Evolutionary conservation across 2,888 invertebrate genomes (phyloP), one percentile per base, ranked within the genome.

Genomic region (Chydorus sphaericus): DNA sequence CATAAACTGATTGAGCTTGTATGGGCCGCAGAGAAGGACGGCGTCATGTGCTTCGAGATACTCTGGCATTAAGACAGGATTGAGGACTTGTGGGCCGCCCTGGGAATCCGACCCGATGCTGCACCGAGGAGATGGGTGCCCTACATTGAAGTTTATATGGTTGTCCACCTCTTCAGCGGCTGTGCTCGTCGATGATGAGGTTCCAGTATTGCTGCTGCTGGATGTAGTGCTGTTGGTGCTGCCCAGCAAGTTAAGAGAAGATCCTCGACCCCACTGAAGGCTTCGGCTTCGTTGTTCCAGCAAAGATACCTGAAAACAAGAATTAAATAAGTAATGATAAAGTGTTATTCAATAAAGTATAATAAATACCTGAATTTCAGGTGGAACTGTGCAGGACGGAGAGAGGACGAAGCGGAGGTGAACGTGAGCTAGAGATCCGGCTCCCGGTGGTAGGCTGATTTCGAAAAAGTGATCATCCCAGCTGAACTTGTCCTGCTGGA

Each of bases 391-490:
- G 64, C 85, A 85, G 5, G 83, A 79, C 5, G 82, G 77, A 66
- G 88, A 88, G 31, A 93, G 72, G 1, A 82, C 82, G 66, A 91
- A 92, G 61, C 85, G 83, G 48, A 93, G 80, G 68, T 92, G 91
- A 26, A 93, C 82, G 65, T 92, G 92, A n/a, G 90, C 90, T 56
- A 92, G 73, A 33, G 80, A 79, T n/a, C n/a, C n/a, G 2, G 81
- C 79, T 51, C 82, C 81, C 61, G 83, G 80, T 0, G 90, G 87
- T 55, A 93, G 68, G 1, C 89, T 87, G 7, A 93, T 72, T 68
- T 93, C 93, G 64, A 93, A 82, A 28, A 92, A 79, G 65, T 93
- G 92, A 66, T 93, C 92, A 66, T 91, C 89, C 87, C 89, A 91
- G 14, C 48, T 49, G 28, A 33, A 20, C 18, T 39, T 33, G 14